These are phyloP conservation scores for Drosophila miranda DNA, from an alignment of 1,140 invertebrate species.

Conservation along the genomic window DNA sequence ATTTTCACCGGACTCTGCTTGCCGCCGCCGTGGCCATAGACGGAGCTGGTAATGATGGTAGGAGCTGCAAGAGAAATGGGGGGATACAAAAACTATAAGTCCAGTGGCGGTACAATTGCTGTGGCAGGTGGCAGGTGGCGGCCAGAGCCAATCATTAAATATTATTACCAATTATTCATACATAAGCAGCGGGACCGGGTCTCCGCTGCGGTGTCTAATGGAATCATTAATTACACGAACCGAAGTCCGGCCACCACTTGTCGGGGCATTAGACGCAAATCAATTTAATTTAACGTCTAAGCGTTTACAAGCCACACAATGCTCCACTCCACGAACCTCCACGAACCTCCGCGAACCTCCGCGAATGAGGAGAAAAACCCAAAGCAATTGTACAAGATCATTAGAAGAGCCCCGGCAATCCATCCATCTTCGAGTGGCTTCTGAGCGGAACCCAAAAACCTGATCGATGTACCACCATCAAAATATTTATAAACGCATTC, in stretches of 20 bases:
- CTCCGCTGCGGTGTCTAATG: constrained; percentile 73
- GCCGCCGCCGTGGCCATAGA: constrained; percentile 62
- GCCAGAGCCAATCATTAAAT: constrained; percentile 71
- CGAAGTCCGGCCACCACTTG: constrained; percentile 57
- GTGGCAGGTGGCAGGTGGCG: constrained; percentile 52
- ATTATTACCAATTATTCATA: constrained; percentile 82
- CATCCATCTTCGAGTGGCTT: constrained; percentile 36
- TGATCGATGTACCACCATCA: constrained; percentile 67
- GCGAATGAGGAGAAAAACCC: constrained; percentile 5
- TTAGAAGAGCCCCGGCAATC: constrained; percentile 52
- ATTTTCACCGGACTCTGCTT: constrained; percentile 64
- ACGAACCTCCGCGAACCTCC: constrained; percentile 17
- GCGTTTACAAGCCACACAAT: constrained; percentile 76
- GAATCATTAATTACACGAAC: constrained; percentile 75
- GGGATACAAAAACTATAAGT: constrained; percentile 5
- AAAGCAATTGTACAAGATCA: constrained; percentile 76
- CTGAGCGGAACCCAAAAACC: constrained; percentile 11
- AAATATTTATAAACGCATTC: constrained; percentile 81
- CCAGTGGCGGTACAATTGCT: constrained; percentile 56
- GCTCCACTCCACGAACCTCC: constrained; percentile 23
- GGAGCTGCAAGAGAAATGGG: constrained; percentile 8
- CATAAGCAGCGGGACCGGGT: constrained; percentile 68
- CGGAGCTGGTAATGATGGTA: constrained; percentile 43
- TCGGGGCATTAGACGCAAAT: constrained; percentile 80
- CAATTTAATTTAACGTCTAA: constrained; percentile 72